Percentiles rank a stretch among this genome's conserved stretches.
Evolutionary conservation across 2,797 vertebrate species (phyloP).

Genomic region (Cichlasoma orientale): DNA sequence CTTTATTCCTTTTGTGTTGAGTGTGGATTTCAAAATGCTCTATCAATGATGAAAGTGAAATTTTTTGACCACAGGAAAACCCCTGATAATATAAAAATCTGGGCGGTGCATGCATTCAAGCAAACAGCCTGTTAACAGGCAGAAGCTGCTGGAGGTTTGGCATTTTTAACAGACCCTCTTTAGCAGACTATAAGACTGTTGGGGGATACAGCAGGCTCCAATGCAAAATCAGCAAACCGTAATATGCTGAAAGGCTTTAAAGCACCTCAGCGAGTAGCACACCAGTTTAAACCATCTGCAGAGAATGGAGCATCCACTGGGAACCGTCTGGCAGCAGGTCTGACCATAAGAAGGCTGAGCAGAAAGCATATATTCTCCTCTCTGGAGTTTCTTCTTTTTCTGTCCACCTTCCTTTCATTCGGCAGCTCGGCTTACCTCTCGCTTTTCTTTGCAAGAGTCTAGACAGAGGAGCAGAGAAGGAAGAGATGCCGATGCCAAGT

Average conservation of each 20-base stretch:
- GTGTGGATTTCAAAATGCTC: too few species aligned
- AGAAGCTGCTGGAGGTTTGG: not conserved
- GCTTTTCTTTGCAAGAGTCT: constrained; percentile 46
- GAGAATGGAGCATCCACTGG: constrained; percentile 54
- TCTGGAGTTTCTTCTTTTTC: constrained; percentile 18
- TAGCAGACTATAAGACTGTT: not conserved
- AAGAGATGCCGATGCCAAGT: constrained; percentile 44
- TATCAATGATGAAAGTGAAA: too few species aligned
- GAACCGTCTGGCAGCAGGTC: constrained; percentile 51
- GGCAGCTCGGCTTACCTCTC: constrained; percentile 52
- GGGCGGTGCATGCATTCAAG: not conserved
- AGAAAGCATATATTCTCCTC: constrained; percentile 38
- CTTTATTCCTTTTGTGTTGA: not conserved
- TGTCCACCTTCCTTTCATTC: constrained; percentile 36
- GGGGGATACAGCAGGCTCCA: not conserved
- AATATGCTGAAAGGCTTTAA: constrained; percentile 45
- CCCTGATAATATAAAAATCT: too few species aligned
- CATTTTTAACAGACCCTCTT: constrained; percentile 15
- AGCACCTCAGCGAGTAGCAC: constrained; percentile 47
- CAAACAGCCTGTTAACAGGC: not conserved
- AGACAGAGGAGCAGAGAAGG: constrained; percentile 60
- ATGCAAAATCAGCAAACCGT: constrained; percentile 45
- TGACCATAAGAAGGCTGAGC: constrained; percentile 41
- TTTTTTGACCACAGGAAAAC: too few species aligned
- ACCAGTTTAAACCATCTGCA: constrained; percentile 65